Conservation (phyloP, 2,797 vertebrate genomes). For the Avahi laniger region DNA sequence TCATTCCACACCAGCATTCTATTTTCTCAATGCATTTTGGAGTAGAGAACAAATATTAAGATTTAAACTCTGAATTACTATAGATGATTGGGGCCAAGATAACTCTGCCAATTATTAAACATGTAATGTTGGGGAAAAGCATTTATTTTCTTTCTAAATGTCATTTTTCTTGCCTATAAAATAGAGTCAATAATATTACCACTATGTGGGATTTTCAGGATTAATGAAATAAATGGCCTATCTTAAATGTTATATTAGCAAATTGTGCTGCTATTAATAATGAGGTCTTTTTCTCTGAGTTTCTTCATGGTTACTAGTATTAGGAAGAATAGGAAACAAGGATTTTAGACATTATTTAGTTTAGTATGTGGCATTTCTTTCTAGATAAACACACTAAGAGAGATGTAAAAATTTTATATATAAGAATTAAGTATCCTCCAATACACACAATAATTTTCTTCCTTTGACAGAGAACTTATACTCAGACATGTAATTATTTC, state of each 20-base stretch:
- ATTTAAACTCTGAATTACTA: not conserved
- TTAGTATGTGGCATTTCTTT: constrained; percentile 43
- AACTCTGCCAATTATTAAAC: not conserved
- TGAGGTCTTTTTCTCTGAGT: not conserved
- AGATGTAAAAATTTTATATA: not conserved
- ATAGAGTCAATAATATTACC: not conserved
- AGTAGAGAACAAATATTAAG: not conserved
- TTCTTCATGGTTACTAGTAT: not conserved
- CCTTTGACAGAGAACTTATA: not conserved
- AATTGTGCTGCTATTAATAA: not conserved
- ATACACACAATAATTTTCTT: not conserved
- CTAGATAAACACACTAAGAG: constrained; percentile 11
- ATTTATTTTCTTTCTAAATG: not conserved
- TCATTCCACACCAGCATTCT: not conserved
- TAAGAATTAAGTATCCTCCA: constrained; percentile 22
- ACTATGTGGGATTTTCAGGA: not conserved
- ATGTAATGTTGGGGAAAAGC: not conserved
- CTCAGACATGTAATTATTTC: constrained; percentile 2
- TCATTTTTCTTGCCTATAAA: constrained; percentile 13
- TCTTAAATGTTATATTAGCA: constrained; percentile 37
- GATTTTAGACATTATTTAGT: constrained; percentile 6
- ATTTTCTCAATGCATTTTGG: not conserved
- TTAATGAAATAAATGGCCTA: constrained; percentile 25
- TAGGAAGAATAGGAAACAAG: not conserved
- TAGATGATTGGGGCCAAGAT: not conserved